Percentiles rank a stretch among this genome's conserved stretches.
Conservation (phyloP, 2,113 vertebrate species). For the Myotis yumanensis region DNA sequence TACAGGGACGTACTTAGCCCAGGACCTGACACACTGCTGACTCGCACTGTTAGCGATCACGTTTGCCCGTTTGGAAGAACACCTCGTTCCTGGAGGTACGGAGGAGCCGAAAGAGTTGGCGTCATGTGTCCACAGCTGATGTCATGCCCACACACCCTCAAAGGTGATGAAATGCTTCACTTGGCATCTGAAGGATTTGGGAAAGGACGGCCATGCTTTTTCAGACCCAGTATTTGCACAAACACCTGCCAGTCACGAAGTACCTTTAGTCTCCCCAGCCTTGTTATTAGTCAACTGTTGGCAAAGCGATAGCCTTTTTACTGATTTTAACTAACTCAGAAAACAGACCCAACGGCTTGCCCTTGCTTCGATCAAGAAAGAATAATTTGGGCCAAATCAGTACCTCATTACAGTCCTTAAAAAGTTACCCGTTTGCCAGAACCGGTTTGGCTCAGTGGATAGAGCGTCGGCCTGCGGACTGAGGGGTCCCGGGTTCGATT, state of each 20-base stretch:
- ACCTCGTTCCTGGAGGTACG: rapidly evolving
- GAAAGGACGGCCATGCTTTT: background rate
- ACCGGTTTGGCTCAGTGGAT: too few species aligned
- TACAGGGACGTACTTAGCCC: background rate
- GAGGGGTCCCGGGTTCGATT: too few species aligned
- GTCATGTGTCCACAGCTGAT: background rate
- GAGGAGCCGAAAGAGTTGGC: background rate
- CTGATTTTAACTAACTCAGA: constrained; percentile 7
- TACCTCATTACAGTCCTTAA: background rate
- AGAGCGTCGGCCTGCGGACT: too few species aligned
- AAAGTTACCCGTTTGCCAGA: background rate
- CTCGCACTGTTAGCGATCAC: background rate
- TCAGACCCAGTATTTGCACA: background rate
- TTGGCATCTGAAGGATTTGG: background rate
- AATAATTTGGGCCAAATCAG: background rate
- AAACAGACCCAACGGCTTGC: background rate
- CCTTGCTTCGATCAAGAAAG: background rate
- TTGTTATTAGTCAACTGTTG: background rate
- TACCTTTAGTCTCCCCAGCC: background rate
- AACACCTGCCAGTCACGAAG: background rate
- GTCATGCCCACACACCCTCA: background rate
- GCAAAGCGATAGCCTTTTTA: background rate
- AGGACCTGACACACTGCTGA: background rate
- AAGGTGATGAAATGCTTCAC: background rate
- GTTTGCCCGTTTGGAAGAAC: background rate